Base-by-base conservation (phyloP, 2,797 vertebrate species). In the Alauda arvensis region DNA sequence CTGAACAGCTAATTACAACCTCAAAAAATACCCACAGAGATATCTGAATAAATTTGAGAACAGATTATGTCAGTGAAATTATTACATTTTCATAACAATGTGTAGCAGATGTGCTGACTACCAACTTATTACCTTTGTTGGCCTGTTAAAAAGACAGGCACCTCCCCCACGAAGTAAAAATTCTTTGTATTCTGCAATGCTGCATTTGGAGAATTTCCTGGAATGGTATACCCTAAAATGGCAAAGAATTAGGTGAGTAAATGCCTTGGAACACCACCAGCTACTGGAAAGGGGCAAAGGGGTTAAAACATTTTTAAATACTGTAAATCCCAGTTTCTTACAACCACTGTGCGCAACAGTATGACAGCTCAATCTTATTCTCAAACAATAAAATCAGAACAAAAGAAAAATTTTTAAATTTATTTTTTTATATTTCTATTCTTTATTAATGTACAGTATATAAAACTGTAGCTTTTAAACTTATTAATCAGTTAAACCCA, bases 151-250 rank as follows among this genome's bases (percentile, higher is more conserved):
- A 90, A 99, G 98, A 95, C 99, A 99, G 17, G 98, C 98, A 92
- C 99, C 99, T 61, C 99, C 98, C 1, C 99, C 99, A 95, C 98
- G 98, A 87, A 97, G 94, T 60, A 99, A 97, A 95, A 99, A 99
- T 85, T 99, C 98, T 96, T 98, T 99, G 93, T 98, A 99, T 91
- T 99, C 98, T 33, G 98, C 96, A 96, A 99, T 98, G 95, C 99
- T 99, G 97, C 99, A 99, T 95, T 98, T 99, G 60, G 99, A 99
- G 96, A 99, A 99, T 94, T 95, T 98, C 71, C 98, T 97, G 14
- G 98, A 97, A 91, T 98, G 98, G 71, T 98, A 99, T n/a, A 99
- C 98, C 90, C 99, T 99, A 94, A 91, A 91, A 92, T 40, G 77
- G 89, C 34, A 96, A 95, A 91, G 66, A 93, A 83, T 74, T 71